Evolutionary conservation across 2,888 invertebrate genomes (phyloP).

Genomic region (Heliconius ethilla): DNA sequence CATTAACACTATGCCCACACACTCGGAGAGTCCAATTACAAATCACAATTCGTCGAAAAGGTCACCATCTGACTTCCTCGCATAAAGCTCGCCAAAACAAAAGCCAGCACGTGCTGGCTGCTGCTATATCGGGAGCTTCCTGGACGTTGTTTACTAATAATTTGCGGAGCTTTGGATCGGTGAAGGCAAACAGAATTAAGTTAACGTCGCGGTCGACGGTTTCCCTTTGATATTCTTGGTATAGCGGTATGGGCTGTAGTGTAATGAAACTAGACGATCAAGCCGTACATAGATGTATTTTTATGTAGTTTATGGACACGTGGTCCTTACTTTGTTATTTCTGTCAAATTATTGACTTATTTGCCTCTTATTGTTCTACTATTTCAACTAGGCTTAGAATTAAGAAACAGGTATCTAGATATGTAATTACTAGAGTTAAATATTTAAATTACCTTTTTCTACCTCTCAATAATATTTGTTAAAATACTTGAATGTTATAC

Average conservation of each 20-base stretch:
- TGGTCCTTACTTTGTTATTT: too few relatives aligned
- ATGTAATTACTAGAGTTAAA: too few relatives aligned
- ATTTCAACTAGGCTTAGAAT: too few relatives aligned
- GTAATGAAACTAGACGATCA: background rate
- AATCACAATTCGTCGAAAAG: constrained; percentile 18
- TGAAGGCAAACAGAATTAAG: constrained; percentile 55
- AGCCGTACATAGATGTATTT: too few relatives aligned
- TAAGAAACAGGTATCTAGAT: too few relatives aligned
- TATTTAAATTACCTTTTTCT: background rate
- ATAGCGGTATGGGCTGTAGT: background rate
- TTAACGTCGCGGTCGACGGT: constrained; percentile 48
- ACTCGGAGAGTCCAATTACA: background rate
- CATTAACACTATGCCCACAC: too few relatives aligned
- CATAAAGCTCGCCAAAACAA: constrained; percentile 49
- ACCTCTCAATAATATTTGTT: too few relatives aligned
- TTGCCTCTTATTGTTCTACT: too few relatives aligned
- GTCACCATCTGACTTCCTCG: constrained; percentile 12
- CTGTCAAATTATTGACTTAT: too few relatives aligned
- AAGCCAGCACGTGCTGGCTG: constrained; percentile 56
- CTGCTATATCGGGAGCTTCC: constrained; percentile 57
- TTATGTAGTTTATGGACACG: too few relatives aligned
- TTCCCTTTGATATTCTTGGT: constrained; percentile 49
- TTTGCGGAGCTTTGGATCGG: constrained; percentile 56
- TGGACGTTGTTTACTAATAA: constrained; percentile 62
- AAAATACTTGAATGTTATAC: background rate